phyloP scores from a whole-genome alignment of 2,113 vertebrate species.

The Anolis sagrei region DNA sequence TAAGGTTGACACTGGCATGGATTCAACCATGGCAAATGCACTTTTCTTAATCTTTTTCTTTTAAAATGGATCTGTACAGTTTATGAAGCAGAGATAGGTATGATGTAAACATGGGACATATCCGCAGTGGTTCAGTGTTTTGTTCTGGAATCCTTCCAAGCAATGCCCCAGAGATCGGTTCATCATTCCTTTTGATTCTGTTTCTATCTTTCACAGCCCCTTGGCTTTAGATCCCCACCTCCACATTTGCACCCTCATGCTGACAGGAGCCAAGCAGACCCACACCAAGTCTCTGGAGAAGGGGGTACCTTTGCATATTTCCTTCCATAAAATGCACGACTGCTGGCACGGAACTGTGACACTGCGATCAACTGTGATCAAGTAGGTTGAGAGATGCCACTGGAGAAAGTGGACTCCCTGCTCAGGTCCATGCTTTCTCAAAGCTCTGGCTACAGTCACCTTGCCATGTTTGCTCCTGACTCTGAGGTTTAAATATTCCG shows the following conservation, averaged over 20 bases:
- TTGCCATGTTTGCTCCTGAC: neutral
- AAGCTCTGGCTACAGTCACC: slow-evolving; percentile 4
- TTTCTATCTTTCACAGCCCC: neutral
- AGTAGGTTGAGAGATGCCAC: neutral
- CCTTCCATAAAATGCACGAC: neutral
- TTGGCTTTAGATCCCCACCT: neutral
- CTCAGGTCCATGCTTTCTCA: neutral
- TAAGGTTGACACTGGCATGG: neutral
- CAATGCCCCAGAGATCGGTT: slow-evolving; percentile 10
- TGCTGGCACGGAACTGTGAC: neutral
- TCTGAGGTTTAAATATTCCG: neutral
- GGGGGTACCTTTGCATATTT: neutral
- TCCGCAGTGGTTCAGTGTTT: neutral
- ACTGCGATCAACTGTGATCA: neutral
- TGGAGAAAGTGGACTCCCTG: neutral
- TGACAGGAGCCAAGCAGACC: neutral
- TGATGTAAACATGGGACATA: neutral
- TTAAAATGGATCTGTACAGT: neutral
- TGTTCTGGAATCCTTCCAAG: slow-evolving; percentile 1
- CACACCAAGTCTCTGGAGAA: neutral
- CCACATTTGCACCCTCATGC: neutral
- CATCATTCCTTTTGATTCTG: neutral
- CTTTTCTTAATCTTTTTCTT: too few relatives aligned
- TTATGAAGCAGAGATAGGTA: neutral
- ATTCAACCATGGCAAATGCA: neutral